Conservation (phyloP, 92 coral and sea anemone genomes). For the Umimayanthus kanabou region DNA sequence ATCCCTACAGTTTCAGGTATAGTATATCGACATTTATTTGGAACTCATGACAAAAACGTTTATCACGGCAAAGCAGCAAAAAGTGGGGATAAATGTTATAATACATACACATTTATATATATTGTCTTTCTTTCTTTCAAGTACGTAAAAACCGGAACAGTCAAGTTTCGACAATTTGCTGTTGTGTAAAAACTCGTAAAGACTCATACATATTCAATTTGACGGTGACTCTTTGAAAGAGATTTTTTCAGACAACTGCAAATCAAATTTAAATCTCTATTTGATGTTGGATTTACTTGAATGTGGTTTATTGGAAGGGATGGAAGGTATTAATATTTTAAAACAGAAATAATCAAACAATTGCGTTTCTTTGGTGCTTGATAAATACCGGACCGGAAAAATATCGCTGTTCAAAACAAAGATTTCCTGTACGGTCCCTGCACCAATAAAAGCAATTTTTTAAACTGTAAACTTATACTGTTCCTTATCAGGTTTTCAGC, state of each 20-base stretch:
- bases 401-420: constrained; percentile 5
- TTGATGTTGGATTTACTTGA: constrained; percentile 4
- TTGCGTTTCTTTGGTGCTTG: neutral
- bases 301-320: neutral
- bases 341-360: constrained; percentile 7
- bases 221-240: neutral
- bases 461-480: neutral
- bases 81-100: too few species aligned
- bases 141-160: neutral
- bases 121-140: neutral
- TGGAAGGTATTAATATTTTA: neutral
- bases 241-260: constrained; percentile 11
- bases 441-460: neutral
- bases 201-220: neutral
- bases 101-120: too few species aligned
- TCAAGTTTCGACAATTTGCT: neutral
- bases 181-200: neutral
- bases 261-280: neutral
- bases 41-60: too few species aligned
- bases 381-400: neutral
- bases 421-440: neutral
- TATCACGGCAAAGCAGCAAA: too few species aligned
- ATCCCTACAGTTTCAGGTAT: too few species aligned
- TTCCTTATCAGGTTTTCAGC: constrained; percentile 11
- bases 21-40: too few species aligned